phyloP scores from a whole-genome alignment of 2,113 vertebrate species.

The Apus apus region DNA sequence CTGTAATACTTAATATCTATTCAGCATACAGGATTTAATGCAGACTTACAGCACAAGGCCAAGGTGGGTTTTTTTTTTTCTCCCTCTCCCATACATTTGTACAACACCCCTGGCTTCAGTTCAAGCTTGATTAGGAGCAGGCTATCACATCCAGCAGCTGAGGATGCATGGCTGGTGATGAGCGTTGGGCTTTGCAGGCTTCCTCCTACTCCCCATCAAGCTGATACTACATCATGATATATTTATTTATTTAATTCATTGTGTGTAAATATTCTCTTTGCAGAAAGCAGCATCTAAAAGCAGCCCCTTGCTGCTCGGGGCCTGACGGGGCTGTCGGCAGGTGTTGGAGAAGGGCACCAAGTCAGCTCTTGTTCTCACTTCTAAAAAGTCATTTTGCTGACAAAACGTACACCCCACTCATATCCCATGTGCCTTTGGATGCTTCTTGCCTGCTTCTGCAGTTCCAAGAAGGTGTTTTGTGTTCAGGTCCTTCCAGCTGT shows the following conservation, averaged over 20 bases:
- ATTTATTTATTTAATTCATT: neutral
- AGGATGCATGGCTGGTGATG: neutral
- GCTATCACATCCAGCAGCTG: neutral
- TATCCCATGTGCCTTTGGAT: no score
- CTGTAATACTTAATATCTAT: neutral
- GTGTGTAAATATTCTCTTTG: neutral
- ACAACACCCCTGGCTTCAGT: neutral
- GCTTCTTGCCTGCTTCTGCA: neutral
- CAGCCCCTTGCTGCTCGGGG: neutral
- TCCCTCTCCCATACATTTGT: neutral
- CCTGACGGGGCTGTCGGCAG: accelerated
- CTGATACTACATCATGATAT: neutral
- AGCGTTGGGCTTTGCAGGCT: neutral
- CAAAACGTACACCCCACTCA: accelerated
- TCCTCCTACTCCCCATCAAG: neutral
- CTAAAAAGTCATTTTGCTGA: neutral
- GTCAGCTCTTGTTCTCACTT: neutral
- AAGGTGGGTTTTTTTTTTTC: neutral
- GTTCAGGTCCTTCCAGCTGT: neutral
- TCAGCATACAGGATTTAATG: neutral
- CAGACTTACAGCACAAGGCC: neutral
- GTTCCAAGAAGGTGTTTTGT: neutral
- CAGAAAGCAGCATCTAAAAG: accelerated
- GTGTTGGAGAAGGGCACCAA: neutral
- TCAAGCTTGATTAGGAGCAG: slow-evolving; percentile 12